Base-by-base conservation (phyloP, 1,140 invertebrate species). In the Bombus balteatus region DNA sequence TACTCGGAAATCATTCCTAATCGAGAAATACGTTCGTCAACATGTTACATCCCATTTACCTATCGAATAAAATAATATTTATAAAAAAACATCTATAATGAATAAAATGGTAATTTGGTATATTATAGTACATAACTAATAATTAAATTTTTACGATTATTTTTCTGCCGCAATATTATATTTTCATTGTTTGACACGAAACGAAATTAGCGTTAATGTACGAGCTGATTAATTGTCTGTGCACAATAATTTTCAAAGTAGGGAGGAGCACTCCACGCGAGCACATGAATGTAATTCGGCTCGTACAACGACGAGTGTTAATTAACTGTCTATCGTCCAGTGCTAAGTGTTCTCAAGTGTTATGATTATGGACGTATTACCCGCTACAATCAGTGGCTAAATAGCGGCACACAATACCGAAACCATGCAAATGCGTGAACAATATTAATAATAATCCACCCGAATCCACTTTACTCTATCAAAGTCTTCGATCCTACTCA, bases 291-390 rank as follows among this genome's bases (percentile, higher is more conserved):
- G 43, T 65, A 78, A 74, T 32, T 62, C 53, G 34, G 12, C 57
- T 76, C n/a, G 39, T 34, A 28, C 34, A 59, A 18, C 10, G 34
- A 81, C 59, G 72, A 78, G 78, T 77, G 74, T 83, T 88, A 87
- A 83, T 83, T 65, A 88, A 88, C 74, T 43, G 47, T 78, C 47
- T 83, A 83, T 78, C 85, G 66, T 43, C 32, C 85, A 87, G 41
- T 71, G 28, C 32, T 77, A 87, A 87, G 86, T 71, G 59, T 66
- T 84, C 75, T 75, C 75, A 66, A 79, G 65, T 84, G 37, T 87
- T 87, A 80, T 74, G 57, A 65, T 70, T 62, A 65, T 70, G 65
- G 76, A 53, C 77, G 43, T 87, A 78, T 83, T 88, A 88, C 39
- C 32, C 76, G 57, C 70, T 76, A 57, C 84, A 72, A 73, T 74